A percentile compares a stretch with the other conserved stretches of the same genome.
These are phyloP conservation scores for Dryas iulia DNA, from an alignment of 1,140 invertebrate species.

Conservation along the genomic window DNA sequence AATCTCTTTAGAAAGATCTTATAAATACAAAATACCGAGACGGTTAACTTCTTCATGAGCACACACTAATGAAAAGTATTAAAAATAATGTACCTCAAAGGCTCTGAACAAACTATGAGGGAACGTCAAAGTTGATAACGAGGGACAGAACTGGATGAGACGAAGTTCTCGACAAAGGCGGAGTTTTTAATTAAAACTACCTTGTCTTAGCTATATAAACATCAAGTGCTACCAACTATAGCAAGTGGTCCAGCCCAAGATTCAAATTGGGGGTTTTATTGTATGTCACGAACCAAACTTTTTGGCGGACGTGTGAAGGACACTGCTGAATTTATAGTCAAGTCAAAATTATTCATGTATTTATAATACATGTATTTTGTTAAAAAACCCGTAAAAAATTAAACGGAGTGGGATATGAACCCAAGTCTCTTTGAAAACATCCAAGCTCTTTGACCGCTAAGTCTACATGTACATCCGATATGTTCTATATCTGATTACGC, in stretches of 20 bases:
- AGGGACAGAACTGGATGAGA: slow-evolving; percentile 49
- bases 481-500: too few species aligned
- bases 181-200: slow-evolving; percentile 70
- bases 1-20: slow-evolving; percentile 7
- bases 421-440: too few species aligned
- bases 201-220: slow-evolving; percentile 33
- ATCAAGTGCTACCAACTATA: slow-evolving; percentile 26
- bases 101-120: slow-evolving; percentile 48
- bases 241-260: slow-evolving; percentile 10
- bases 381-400: too few species aligned
- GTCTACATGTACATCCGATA: too few species aligned
- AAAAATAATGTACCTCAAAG: slow-evolving; percentile 57
- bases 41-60: slow-evolving; percentile 21
- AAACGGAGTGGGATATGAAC: too few species aligned
- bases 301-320: neutral
- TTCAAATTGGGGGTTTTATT: slow-evolving; percentile 10
- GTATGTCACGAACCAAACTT: neutral
- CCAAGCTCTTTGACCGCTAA: too few species aligned
- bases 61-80: slow-evolving; percentile 41
- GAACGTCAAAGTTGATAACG: slow-evolving; percentile 64
- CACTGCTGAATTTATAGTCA: neutral
- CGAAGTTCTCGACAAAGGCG: slow-evolving; percentile 49
- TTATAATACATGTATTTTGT: too few species aligned
- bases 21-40: slow-evolving; percentile 9
- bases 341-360: neutral